Conservation (phyloP, 2,797 vertebrate genomes). For the Macrochelys suwanniensis region DNA sequence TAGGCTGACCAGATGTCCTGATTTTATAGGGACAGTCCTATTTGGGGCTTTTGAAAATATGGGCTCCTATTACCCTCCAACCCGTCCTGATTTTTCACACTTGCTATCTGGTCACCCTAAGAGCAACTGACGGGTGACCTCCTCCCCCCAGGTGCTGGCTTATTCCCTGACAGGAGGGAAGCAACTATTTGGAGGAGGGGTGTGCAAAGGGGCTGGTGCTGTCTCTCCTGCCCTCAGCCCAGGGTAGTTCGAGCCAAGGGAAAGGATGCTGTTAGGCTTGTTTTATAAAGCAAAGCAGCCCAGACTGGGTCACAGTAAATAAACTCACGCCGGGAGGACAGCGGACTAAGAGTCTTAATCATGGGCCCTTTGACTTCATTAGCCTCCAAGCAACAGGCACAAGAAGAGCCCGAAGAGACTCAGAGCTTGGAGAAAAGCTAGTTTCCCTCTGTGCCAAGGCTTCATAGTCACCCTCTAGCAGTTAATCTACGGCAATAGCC, state of each 20-base stretch:
- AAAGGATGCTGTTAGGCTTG: neutral
- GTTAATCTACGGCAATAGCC: rapidly evolving
- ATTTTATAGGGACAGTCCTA: too few relatives aligned
- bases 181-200: neutral
- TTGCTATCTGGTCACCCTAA: too few relatives aligned
- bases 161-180: neutral
- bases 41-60: too few relatives aligned
- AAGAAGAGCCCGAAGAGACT: neutral
- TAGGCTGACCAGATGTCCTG: too few relatives aligned
- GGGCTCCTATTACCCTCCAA: too few relatives aligned
- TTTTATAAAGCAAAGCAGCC: neutral
- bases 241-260: neutral
- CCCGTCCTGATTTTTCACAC: too few relatives aligned
- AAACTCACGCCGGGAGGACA: neutral
- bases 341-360: rapidly evolving
- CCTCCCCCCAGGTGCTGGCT: neutral
- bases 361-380: neutral
- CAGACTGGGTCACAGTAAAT: neutral
- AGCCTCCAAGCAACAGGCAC: neutral
- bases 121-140: rapidly evolving
- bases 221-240: neutral
- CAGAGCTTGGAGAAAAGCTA: neutral
- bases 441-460: neutral
- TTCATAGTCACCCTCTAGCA: neutral
- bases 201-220: neutral